Evolutionary conservation across 2,888 invertebrate species (phyloP).

Genomic region (Exephanes ischioxanthus): DNA sequence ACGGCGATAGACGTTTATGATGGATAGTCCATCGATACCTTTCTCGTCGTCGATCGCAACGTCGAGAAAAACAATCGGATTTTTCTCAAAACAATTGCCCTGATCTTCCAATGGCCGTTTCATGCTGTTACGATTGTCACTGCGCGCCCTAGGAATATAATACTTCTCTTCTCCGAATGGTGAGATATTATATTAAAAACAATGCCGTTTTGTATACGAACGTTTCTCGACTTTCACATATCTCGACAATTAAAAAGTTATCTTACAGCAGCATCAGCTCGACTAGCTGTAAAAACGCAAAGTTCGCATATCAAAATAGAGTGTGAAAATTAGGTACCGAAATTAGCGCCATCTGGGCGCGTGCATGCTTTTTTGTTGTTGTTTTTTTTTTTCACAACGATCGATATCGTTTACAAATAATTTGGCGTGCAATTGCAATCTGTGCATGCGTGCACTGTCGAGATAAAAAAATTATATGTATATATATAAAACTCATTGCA

Average conservation of each 20-base stretch:
- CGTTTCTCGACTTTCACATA: slow-evolving; percentile 11
- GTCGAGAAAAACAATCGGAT: slow-evolving; percentile 91
- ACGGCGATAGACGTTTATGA: background rate
- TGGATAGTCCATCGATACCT: slow-evolving; percentile 85
- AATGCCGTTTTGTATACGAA: background rate
- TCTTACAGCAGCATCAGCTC: background rate
- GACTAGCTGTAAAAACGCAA: background rate
- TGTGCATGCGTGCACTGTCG: background rate
- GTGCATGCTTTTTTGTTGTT: background rate
- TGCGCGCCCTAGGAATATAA: background rate
- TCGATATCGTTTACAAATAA: background rate
- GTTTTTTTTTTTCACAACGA: background rate
- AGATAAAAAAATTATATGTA: background rate
- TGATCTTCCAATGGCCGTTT: slow-evolving; percentile 71
- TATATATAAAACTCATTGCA: background rate
- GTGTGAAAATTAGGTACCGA: background rate
- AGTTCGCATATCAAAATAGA: slow-evolving; percentile 21
- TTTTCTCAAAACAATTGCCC: slow-evolving; percentile 77
- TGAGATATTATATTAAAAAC: background rate
- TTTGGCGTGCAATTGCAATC: background rate
- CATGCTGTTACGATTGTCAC: slow-evolving; percentile 67
- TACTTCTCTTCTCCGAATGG: background rate
- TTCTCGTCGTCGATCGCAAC: slow-evolving; percentile 89
- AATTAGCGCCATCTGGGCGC: slow-evolving; percentile 35
- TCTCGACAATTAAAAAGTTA: background rate